Evolutionary conservation across 2,113 vertebrate genomes (phyloP).

Genomic region (Neogobius melanostomus): DNA sequence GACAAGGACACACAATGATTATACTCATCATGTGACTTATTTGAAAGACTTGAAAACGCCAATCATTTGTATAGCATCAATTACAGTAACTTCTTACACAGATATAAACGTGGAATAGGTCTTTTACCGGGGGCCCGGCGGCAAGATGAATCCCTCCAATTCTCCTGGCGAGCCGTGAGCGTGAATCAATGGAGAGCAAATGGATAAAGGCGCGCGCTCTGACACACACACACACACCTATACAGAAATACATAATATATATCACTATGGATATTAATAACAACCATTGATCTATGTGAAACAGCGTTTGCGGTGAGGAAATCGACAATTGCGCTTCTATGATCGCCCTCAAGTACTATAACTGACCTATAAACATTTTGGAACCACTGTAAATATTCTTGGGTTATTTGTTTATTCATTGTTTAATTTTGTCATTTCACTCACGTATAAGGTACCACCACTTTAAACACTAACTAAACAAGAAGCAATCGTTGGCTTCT

Average conservation of each 20-base stretch:
- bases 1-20: too few species aligned
- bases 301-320: slow-evolving; percentile 27
- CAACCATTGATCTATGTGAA: slow-evolving; percentile 56
- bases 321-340: neutral
- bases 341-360: too few species aligned
- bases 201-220: slow-evolving; percentile 15
- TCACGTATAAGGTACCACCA: too few species aligned
- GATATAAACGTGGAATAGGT: slow-evolving; percentile 10
- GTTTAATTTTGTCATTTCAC: too few species aligned
- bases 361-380: too few species aligned
- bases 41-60: too few species aligned
- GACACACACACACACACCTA: slow-evolving; percentile 16
- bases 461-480: too few species aligned
- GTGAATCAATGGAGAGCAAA: slow-evolving; percentile 59
- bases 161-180: slow-evolving; percentile 32
- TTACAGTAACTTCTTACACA: neutral
- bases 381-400: too few species aligned
- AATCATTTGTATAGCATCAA: too few species aligned
- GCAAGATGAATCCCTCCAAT: slow-evolving; percentile 59
- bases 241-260: slow-evolving; percentile 25
- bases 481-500: too few species aligned
- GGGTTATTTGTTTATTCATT: too few species aligned
- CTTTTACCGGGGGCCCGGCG: slow-evolving; percentile 30
- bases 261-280: slow-evolving; percentile 48
- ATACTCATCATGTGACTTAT: too few species aligned